phyloP scores from a whole-genome alignment of 2,888 invertebrate species.

The Eulithis testata region DNA sequence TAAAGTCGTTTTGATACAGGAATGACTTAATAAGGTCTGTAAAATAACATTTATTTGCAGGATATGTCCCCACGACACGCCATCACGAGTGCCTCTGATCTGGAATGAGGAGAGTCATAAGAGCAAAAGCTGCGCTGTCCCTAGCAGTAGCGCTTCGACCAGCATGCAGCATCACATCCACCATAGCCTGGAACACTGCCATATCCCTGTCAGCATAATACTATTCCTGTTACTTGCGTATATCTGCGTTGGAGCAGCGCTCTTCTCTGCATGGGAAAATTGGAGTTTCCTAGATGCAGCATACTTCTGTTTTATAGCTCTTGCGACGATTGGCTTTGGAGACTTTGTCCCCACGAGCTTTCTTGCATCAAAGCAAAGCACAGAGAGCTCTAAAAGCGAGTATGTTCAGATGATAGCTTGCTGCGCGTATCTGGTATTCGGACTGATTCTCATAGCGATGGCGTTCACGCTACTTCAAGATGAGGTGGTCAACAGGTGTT shows the following conservation, averaged over 20 bases:
- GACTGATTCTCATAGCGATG: constrained; percentile 92
- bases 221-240: constrained; percentile 89
- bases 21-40: too few relatives aligned
- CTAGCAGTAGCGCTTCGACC: constrained; percentile 69
- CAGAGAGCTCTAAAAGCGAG: constrained; percentile 78
- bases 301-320: constrained; percentile 93
- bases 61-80: constrained; percentile 88
- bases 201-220: constrained; percentile 81
- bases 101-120: constrained; percentile 82
- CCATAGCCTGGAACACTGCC: constrained; percentile 70
- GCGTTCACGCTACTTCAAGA: constrained; percentile 93
- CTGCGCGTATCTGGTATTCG: constrained; percentile 91
- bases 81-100: constrained; percentile 90
- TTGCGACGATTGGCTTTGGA: constrained; percentile 93
- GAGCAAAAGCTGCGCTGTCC: constrained; percentile 66
- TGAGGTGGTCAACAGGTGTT: constrained; percentile 89
- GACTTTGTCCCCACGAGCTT: constrained; percentile 88
- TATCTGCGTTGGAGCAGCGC: constrained; percentile 90
- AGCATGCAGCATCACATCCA: constrained; percentile 66
- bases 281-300: constrained; percentile 93
- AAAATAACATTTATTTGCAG: constrained; percentile 47
- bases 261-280: constrained; percentile 92
- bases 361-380: constrained; percentile 70
- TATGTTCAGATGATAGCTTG: constrained; percentile 91
- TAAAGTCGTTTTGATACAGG: too few relatives aligned